Evolutionary conservation across 35 echinoderm and acorn worm species (phyloP).

Genomic region (Ophiothrix spiculata): DNA sequence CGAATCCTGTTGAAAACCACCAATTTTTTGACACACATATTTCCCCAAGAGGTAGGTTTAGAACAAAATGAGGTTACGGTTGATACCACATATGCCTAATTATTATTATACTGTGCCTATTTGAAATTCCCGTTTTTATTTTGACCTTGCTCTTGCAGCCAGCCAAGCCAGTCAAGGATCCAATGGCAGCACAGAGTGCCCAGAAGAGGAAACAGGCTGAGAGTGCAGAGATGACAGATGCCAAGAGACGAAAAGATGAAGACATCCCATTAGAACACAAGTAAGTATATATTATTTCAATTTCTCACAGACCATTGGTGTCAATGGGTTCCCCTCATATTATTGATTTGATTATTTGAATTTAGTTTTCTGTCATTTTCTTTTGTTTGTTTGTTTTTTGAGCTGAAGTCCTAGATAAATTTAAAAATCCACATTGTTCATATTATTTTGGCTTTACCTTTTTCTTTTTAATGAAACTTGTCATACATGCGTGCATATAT

Average conservation of each 20-base stretch:
- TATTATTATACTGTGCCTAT: neutral
- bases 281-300: constrained; percentile 27
- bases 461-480: too few species aligned
- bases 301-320: too few species aligned
- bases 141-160: neutral
- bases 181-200: constrained; percentile 21
- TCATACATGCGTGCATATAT: too few species aligned
- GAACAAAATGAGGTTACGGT: neutral
- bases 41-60: neutral
- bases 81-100: neutral
- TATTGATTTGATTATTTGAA: neutral
- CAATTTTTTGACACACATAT: neutral
- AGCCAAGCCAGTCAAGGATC: constrained; percentile 68
- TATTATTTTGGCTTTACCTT: too few species aligned
- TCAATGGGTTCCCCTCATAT: too few species aligned
- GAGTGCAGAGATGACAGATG: constrained; percentile 24
- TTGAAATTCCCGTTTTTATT: neutral
- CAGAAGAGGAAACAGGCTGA: constrained; percentile 37
- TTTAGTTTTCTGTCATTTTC: too few species aligned
- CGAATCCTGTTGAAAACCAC: too few species aligned
- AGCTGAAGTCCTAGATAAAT: too few species aligned
- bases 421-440: too few species aligned
- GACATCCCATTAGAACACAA: constrained; percentile 65
- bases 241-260: constrained; percentile 2
- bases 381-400: too few species aligned